phyloP scores from a whole-genome alignment of 2,113 vertebrate species.

The Macrotis lagotis region DNA sequence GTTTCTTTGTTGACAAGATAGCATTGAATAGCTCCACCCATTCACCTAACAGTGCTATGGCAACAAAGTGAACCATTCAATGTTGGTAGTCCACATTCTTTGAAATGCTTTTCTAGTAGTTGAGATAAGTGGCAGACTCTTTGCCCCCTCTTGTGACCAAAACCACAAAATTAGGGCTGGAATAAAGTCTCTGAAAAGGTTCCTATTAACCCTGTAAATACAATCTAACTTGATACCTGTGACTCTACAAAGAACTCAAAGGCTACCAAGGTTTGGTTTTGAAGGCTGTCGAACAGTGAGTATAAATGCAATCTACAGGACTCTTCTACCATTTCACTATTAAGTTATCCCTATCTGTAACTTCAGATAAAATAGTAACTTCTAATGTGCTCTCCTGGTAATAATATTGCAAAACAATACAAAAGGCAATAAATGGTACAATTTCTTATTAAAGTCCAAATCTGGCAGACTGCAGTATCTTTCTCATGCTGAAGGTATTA shows the following conservation, averaged over 20 bases:
- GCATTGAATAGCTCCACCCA: neutral
- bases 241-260: neutral
- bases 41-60: neutral
- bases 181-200: neutral
- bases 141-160: neutral
- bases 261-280: neutral
- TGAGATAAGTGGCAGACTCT: neutral
- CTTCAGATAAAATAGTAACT: conserved; percentile 32
- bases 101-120: neutral
- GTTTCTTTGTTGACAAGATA: neutral
- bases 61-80: neutral
- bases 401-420: conserved; percentile 35
- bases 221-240: neutral
- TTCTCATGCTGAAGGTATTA: conserved; percentile 67
- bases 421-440: neutral
- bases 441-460: conserved; percentile 11
- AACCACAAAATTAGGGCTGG: neutral
- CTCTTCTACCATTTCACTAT: neutral
- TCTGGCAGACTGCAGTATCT: conserved; percentile 65
- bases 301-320: fast-evolving
- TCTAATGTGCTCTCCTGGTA: conserved; percentile 17
- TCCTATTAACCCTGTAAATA: neutral
- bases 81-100: neutral
- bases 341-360: conserved; percentile 36
- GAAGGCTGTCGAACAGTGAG: neutral